Percentiles rank a stretch among this genome's conserved stretches.
phyloP scores from a whole-genome alignment of 2,888 invertebrate species.

The Linnaemya tessellans region DNA sequence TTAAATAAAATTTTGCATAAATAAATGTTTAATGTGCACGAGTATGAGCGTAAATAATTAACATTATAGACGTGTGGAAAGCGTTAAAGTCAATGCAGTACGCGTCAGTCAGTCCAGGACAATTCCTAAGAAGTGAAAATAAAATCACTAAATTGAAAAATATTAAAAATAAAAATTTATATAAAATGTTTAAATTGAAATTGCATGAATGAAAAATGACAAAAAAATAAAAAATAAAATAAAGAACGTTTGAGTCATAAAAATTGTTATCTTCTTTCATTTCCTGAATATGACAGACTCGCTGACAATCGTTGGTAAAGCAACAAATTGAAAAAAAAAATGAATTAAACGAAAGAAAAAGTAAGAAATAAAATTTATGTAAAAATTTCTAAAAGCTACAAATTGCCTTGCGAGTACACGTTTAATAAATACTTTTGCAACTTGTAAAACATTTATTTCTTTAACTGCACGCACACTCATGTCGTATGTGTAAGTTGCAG shows the following conservation, averaged over 20 bases:
- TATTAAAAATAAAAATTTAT: neutral
- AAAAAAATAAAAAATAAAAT: neutral
- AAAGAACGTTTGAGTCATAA: constrained; percentile 63
- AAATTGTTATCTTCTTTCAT: constrained; percentile 68
- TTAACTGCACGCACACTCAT: neutral
- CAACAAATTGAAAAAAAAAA: constrained; percentile 30
- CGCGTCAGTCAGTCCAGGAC: constrained; percentile 15
- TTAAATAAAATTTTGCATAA: constrained; percentile 59
- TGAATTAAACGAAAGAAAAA: constrained; percentile 47
- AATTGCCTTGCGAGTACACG: constrained; percentile 11
- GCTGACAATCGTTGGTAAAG: constrained; percentile 24
- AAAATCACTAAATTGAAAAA: constrained; percentile 55
- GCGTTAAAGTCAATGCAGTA: constrained; percentile 40
- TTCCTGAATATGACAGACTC: constrained; percentile 67
- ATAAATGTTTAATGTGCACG: constrained; percentile 32
- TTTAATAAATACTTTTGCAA: constrained; percentile 39
- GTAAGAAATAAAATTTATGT: neutral
- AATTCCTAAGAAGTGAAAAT: constrained; percentile 65
- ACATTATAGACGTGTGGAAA: constrained; percentile 47
- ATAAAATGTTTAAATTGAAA: constrained; percentile 9
- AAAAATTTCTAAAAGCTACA: constrained; percentile 41
- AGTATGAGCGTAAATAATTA: constrained; percentile 55
- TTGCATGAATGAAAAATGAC: constrained; percentile 11
- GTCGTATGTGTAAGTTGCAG: neutral
- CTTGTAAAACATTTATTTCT: constrained; percentile 43